A percentile compares a stretch with the other conserved stretches of the same genome.
phyloP scores from a whole-genome alignment of 2,113 vertebrate genomes.

The Microcebus jonahi region DNA sequence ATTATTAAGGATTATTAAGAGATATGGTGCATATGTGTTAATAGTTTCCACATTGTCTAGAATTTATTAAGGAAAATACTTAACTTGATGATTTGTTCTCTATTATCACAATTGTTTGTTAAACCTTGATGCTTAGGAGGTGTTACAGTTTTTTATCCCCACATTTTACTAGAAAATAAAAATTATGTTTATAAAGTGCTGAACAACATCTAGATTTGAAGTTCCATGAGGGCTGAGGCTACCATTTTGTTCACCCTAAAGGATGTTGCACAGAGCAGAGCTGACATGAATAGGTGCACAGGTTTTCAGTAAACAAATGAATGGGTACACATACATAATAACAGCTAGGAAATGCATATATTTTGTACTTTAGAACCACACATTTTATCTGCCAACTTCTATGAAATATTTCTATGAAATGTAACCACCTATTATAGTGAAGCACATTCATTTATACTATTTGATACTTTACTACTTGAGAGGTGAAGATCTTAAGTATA shows the following conservation, averaged over 20 bases:
- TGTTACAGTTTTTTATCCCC: not conserved
- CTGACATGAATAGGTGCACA: not conserved
- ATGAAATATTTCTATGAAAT: not conserved
- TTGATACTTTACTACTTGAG: not conserved
- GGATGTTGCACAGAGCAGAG: not conserved
- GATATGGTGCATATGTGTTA: not conserved
- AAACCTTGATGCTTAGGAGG: not conserved
- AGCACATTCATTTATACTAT: not conserved
- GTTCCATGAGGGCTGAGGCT: not conserved
- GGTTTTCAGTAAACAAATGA: not conserved
- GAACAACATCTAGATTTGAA: not conserved
- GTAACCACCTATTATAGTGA: not conserved
- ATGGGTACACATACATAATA: not conserved
- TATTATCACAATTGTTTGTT: not conserved
- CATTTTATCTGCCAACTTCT: not conserved
- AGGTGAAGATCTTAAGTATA: not conserved
- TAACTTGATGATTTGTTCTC: not conserved
- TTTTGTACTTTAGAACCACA: not conserved
- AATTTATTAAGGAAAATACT: conserved; percentile 25
- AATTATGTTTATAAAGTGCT: not conserved
- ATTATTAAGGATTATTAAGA: conserved; percentile 6
- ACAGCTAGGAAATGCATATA: not conserved
- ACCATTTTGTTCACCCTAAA: not conserved
- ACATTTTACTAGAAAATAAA: conserved; percentile 41
- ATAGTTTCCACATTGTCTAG: not conserved